phyloP scores from a whole-genome alignment of 2,113 vertebrate species.

The Stegostoma tigrinum region DNA sequence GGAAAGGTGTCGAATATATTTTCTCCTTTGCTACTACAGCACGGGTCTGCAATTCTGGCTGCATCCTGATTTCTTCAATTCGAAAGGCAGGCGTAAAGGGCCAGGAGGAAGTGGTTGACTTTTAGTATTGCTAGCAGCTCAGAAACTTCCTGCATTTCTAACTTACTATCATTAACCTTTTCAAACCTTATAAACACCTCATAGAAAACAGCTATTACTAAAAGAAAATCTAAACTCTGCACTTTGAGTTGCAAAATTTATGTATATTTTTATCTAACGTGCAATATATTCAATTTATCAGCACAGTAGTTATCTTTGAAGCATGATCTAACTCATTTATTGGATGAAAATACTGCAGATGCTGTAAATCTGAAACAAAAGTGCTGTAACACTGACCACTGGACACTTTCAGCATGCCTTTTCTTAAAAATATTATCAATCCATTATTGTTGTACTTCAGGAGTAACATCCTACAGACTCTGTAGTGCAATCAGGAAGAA shows the following conservation, averaged over 20 bases:
- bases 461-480: not conserved
- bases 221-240: not conserved
- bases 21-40: not conserved
- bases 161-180: not conserved
- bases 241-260: not conserved
- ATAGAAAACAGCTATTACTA: not conserved
- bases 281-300: not conserved
- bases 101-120: not conserved
- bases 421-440: not conserved
- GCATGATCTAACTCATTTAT: not conserved
- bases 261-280: not conserved
- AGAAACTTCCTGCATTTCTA: conserved; percentile 5
- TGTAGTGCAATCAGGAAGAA: not conserved
- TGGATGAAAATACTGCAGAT: not conserved
- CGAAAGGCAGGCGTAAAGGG: not conserved
- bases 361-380: not conserved
- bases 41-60: not conserved
- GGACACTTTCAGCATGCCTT: not conserved
- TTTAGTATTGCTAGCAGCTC: not conserved
- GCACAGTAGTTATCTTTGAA: not conserved
- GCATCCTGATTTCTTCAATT: not conserved
- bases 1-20: not conserved
- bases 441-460: not conserved
- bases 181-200: not conserved
- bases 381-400: not conserved